Evolutionary conservation across 2,888 invertebrate genomes (phyloP).

Genomic region (Acleris sparsana): DNA sequence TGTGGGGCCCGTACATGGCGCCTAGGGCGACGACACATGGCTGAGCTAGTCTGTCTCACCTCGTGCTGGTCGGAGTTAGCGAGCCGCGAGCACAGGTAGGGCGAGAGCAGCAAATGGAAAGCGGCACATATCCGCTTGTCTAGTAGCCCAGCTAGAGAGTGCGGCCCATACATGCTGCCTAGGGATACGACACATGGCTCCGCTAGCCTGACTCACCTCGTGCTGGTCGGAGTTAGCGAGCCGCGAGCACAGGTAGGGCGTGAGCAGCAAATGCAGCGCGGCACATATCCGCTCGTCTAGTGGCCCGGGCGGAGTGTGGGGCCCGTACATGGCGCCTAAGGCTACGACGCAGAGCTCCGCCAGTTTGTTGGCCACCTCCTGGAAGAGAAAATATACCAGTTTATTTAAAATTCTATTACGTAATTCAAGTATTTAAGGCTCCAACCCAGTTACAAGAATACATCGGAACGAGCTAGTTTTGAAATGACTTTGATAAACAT

Average conservation of each 20-base stretch:
- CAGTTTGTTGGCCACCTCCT: slow-evolving; percentile 96
- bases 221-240: slow-evolving; percentile 88
- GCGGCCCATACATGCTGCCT: slow-evolving; percentile 48
- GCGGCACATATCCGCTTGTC: slow-evolving; percentile 84
- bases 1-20: slow-evolving; percentile 87
- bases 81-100: slow-evolving; percentile 92
- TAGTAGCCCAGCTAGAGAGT: slow-evolving; percentile 78
- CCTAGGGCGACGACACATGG: slow-evolving; percentile 93
- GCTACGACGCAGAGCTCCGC: slow-evolving; percentile 94
- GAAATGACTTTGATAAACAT: too few relatives aligned
- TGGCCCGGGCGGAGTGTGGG: slow-evolving; percentile 79
- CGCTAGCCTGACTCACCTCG: slow-evolving; percentile 83
- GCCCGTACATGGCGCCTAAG: slow-evolving; percentile 90
- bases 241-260: slow-evolving; percentile 92
- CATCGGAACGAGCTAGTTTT: too few relatives aligned
- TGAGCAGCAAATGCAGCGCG: slow-evolving; percentile 87
- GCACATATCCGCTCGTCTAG: slow-evolving; percentile 81
- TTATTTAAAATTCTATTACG: not conserved
- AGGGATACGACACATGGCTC: slow-evolving; percentile 44
- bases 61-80: slow-evolving; percentile 91
- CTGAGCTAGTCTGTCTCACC: slow-evolving; percentile 95
- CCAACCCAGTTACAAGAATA: too few relatives aligned
- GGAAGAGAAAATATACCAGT: slow-evolving; percentile 46
- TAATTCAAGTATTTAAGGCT: too few relatives aligned
- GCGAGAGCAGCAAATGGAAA: slow-evolving; percentile 94